Evolutionary conservation across 37 sponge, comb jelly and placozoan genomes (phyloP), one percentile per base, ranked within the genome.

Genomic region (Crambe crambe): DNA sequence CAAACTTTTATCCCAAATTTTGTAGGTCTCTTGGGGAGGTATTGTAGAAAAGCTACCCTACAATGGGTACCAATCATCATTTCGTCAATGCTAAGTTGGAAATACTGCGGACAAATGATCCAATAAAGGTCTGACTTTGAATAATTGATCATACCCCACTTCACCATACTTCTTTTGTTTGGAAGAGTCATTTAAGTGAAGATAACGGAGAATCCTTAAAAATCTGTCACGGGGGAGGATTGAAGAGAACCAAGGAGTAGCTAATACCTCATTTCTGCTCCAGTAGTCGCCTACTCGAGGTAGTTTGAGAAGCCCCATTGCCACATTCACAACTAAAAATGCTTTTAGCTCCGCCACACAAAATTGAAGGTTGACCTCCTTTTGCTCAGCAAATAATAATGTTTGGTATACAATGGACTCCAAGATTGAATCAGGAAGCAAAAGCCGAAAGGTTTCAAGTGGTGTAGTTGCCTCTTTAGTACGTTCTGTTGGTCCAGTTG

Each of bases 71-170:
- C 63, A 20, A 61, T 20, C 63, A 61, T 4, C 43, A 56, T 56
- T 26, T 82, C 82, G 72, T 82, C 82, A 25, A 82, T 60, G 4
- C 22, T 30, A 31, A 74, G 82, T 25, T 42, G 36, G 64, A 60
- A 72, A 17, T 72, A 60, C 2, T 40, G 31, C 0, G n/a, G 64
- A 23, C 25, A 82, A 42, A 32, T 26, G 34, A 61, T 57, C 31
- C 26, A 80, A 4, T 8, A 80, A 47, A 5, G 73, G 74, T 0
- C 66, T 34, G 18, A 72, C 51, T 58, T 82, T 82, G 32, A 57
- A 72, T 0, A 72, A 63, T 1, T 29, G 44, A 34, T 72, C 66
- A 62, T 73, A 72, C 27, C 82, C 82, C 1, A 5, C 23, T 30
- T 82, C 74, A 18, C 82, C 74, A 32, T 5, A 10, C 38, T 29